Percentiles rank a stretch among this genome's conserved stretches.
phyloP scores from a whole-genome alignment of 2,113 vertebrate genomes.

The Oreotrochilus melanogaster region DNA sequence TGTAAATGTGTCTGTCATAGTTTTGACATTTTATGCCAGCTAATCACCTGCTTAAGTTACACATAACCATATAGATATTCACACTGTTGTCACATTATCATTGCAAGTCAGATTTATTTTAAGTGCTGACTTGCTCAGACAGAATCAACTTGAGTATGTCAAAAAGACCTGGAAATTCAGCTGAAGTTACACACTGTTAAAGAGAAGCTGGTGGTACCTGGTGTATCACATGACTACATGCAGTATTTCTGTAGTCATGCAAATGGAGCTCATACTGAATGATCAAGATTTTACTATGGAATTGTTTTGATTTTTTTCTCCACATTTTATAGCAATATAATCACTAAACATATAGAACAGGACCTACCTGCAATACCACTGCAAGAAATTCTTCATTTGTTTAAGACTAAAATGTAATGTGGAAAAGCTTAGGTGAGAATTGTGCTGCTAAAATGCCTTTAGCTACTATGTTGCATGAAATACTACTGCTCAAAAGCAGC shows the following conservation, averaged over 20 bases:
- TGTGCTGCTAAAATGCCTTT: background rate
- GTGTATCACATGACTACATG: background rate
- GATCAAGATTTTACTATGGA: background rate
- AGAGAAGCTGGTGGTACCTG: background rate
- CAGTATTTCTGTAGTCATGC: background rate
- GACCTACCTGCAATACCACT: background rate
- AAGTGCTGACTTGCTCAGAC: background rate
- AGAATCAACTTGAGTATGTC: background rate
- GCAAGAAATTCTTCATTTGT: background rate
- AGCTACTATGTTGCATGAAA: background rate
- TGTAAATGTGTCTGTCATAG: background rate
- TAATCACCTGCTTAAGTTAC: constrained; percentile 13
- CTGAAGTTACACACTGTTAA: background rate
- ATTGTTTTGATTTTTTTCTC: background rate
- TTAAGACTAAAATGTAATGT: background rate
- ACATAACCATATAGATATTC: background rate
- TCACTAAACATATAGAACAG: background rate
- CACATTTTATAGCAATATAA: background rate
- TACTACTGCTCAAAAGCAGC: background rate
- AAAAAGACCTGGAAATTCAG: background rate
- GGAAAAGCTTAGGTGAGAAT: background rate
- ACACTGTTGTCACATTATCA: background rate
- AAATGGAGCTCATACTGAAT: background rate
- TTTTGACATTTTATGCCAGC: background rate
- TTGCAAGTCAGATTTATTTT: background rate